Evolutionary conservation across 2,113 vertebrate species (phyloP).

Genomic region (Lontra canadensis): DNA sequence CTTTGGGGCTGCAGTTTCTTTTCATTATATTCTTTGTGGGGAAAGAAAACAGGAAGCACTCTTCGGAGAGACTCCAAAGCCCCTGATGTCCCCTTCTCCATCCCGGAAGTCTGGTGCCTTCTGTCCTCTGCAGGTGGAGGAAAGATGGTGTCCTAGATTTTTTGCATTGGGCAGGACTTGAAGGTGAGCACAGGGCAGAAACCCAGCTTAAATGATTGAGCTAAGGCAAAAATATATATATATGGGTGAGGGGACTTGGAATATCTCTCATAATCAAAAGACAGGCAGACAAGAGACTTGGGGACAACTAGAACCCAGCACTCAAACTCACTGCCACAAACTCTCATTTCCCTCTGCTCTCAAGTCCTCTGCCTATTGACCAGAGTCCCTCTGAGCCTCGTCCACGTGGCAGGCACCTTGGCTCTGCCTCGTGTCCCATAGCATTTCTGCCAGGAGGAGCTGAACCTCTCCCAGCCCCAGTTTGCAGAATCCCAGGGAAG

Average conservation of each 20-base stretch:
- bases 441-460: background rate
- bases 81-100: background rate
- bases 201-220: background rate
- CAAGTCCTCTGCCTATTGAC: background rate
- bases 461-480: background rate
- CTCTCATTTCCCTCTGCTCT: background rate
- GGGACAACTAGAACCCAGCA: background rate
- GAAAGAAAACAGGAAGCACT: background rate
- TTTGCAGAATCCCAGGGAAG: background rate
- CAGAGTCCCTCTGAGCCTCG: background rate
- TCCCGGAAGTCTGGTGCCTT: background rate
- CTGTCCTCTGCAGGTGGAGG: background rate
- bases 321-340: accelerated
- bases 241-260: accelerated
- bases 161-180: background rate
- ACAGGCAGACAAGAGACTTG: background rate
- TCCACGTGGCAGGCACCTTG: background rate
- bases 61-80: background rate
- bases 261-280: background rate
- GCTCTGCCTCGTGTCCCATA: background rate
- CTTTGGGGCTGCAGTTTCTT: background rate
- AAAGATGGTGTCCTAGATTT: background rate
- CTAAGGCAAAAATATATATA: background rate
- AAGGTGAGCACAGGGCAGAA: background rate
- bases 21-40: background rate